A percentile compares a stretch with the other conserved stretches of the same genome.
phyloP scores from a whole-genome alignment of 2,888 invertebrate species.

The Pterobdella sp. region DNA sequence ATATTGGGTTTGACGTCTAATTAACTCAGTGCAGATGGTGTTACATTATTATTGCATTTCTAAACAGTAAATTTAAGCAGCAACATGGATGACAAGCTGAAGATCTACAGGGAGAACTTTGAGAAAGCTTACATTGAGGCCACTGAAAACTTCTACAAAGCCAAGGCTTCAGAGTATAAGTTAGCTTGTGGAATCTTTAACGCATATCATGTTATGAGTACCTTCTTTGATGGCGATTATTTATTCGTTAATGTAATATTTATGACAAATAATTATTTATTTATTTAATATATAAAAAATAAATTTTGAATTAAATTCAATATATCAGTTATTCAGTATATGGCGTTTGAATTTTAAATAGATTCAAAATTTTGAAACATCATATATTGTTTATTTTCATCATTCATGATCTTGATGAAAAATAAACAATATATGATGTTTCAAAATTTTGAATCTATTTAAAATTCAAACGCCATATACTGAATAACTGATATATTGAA shows the following conservation, averaged over 20 bases:
- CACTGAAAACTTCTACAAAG: slow-evolving; percentile 79
- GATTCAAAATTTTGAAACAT: no score
- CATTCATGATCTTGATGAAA: no score
- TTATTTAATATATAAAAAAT: no score
- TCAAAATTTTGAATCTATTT: no score
- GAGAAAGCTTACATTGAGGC: slow-evolving; percentile 88
- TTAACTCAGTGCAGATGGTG: neutral
- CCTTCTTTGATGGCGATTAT: no score
- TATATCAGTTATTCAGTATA: neutral
- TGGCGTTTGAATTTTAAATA: neutral
- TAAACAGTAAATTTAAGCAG: slow-evolving; percentile 89
- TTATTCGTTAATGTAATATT: no score
- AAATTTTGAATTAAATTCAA: neutral
- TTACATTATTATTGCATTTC: no score
- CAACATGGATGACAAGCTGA: slow-evolving; percentile 79
- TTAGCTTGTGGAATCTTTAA: no score
- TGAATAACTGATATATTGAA: neutral
- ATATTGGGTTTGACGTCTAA: neutral
- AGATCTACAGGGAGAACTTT: slow-evolving; percentile 91
- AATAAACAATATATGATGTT: no score
- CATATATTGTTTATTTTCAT: no score
- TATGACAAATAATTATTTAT: no score
- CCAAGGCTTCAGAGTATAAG: slow-evolving; percentile 83
- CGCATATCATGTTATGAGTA: no score
- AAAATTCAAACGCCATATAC: neutral